Evolutionary conservation across 2,888 invertebrate species (phyloP), one percentile per base, ranked within the genome.

Genomic region (Heliconius ethilla): DNA sequence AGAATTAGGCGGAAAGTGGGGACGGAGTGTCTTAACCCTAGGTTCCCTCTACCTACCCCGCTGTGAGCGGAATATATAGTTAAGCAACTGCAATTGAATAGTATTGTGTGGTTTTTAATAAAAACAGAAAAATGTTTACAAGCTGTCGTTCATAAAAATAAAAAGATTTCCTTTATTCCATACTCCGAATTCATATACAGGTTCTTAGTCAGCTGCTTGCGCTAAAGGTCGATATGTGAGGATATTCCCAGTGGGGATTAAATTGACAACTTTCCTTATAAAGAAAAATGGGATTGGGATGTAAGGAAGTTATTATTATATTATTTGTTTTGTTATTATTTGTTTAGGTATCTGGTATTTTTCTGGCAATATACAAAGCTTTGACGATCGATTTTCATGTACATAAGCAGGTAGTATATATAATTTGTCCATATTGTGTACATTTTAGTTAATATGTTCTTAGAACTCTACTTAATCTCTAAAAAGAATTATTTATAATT

Each of bases 181-280:
- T n/a, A 13, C 25, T 37, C 11, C 37, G 25, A 45, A 65, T 22
- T 27, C 63, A 27, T 63, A 40, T 65, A 40, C 25, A 65, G 6
- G 63, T 62, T 74, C 27, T 29, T 40, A 62, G 75, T 70, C 59
- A 76, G 37, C 62, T 70, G 27, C 59, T 59, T 62, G 69, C 67
- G n/a, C 13, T 18, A 37, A 70, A 73, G 40, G 18, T 66, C 22
- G 27, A 25, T 73, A 66, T 59, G 37, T 59, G 22, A 33, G 55
- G 55, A 72, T 59, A 72, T 33, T 33, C 69, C 69, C 40, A 69
- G 69, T 40, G 40, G 69, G 40, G 69, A 67, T 37, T n/a, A 40
- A 40, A 25, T 15, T 67, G 67, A 40, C 40, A 25, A 15, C 15
- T 40, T 40, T 40, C 25, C 25, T 40, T 69, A 25, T 25, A 69